Conservation (phyloP, 1,140 invertebrate genomes). For the Limonius californicus region DNA sequence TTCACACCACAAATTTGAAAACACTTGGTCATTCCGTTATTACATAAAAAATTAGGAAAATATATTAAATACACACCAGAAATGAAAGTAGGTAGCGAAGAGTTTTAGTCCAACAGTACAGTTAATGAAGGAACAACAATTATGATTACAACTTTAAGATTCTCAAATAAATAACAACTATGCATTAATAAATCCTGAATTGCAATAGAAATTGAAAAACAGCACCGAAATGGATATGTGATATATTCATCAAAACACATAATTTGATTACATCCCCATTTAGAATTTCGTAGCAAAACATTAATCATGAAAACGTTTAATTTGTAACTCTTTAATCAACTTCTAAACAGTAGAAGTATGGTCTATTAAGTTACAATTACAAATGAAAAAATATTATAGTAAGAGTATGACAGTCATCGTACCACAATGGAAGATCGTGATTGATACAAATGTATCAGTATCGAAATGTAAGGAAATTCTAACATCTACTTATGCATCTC, state of each 20-base stretch:
- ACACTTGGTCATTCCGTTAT: conserved; percentile 9
- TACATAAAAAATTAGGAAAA: conserved; percentile 2
- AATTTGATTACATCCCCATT: conserved; percentile 9
- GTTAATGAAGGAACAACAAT: conserved; percentile 4
- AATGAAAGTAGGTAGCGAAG: conserved; percentile 27
- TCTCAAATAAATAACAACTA: conserved; percentile 20
- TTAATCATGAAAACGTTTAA: background rate
- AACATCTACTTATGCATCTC: conserved; percentile 17
- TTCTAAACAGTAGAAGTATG: background rate
- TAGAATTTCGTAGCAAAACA: conserved; percentile 8
- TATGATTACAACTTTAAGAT: conserved; percentile 2
- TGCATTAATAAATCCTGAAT: conserved; percentile 18
- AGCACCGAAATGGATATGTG: conserved; percentile 28
- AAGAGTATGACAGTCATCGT: background rate
- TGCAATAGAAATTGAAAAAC: conserved; percentile 20
- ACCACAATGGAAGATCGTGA: conserved; percentile 30
- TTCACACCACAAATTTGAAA: conserved; percentile 28
- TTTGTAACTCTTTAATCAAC: background rate
- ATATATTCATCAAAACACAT: conserved; percentile 6
- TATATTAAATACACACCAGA: background rate
- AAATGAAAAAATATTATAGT: conserved; percentile 8
- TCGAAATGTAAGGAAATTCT: conserved; percentile 18
- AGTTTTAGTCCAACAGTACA: conserved; percentile 20
- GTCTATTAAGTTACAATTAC: background rate
- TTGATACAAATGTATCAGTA: conserved; percentile 27